phyloP scores from a whole-genome alignment of 2,888 invertebrate genomes.

The Dusona sp. region DNA sequence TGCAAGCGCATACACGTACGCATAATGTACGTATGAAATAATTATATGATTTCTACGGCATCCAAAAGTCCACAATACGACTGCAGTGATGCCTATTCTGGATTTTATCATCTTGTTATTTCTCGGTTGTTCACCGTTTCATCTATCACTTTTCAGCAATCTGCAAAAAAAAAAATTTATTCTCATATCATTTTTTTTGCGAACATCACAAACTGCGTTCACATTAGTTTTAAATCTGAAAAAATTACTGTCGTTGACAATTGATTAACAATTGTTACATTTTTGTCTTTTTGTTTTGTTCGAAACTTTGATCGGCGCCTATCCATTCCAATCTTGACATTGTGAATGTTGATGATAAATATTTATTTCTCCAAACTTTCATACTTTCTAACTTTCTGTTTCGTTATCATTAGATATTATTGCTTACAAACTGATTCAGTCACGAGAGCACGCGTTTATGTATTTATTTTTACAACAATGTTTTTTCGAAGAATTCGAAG shows the following conservation, averaged over 20 bases:
- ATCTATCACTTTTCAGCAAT: constrained; percentile 30
- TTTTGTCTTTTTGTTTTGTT: constrained; percentile 29
- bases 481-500: too few relatives aligned
- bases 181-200: neutral
- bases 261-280: too few relatives aligned
- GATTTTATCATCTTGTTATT: constrained; percentile 78
- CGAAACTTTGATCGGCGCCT: too few relatives aligned
- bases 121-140: constrained; percentile 45
- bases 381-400: constrained; percentile 10
- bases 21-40: constrained; percentile 40
- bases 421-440: constrained; percentile 24
- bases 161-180: constrained; percentile 16
- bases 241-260: too few relatives aligned
- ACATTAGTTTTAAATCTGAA: neutral
- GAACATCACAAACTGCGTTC: neutral
- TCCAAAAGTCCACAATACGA: constrained; percentile 85
- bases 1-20: constrained; percentile 20
- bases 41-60: constrained; percentile 78
- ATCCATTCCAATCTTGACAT: too few relatives aligned
- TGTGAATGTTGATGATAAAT: too few relatives aligned
- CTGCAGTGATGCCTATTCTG: constrained; percentile 85
- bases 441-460: constrained; percentile 7
- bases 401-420: neutral
- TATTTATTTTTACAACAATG: too few relatives aligned
- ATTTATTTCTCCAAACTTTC: neutral